Base-by-base conservation (phyloP, 2,888 invertebrate species). In the Chrysopilus asiliformis region DNA sequence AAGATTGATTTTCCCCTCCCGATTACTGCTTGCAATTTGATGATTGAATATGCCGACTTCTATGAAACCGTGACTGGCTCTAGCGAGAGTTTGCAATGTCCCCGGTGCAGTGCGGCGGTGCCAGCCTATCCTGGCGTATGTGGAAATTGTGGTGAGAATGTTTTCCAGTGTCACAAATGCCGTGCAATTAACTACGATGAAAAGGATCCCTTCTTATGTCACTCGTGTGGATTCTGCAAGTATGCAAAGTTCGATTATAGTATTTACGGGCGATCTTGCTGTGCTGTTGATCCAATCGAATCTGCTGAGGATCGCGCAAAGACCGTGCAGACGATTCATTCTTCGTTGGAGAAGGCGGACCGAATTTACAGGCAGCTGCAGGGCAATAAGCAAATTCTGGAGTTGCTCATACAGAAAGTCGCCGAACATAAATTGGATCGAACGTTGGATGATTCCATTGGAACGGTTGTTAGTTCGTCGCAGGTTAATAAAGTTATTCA, bases 241-340 rank as follows among this genome's bases (percentile, higher is more conserved):
- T 97, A 97, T 64, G 97, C 95, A 22, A 94, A 97, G 65, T 95
- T 97, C 60, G 97, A 98, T 65, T 90, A 93, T 64, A 87, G 86
- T 8, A 70, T 95, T 39, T 80, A 81, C 4, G 91, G 87, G 4
- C 77, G 87, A 15, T 84, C 90, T 1, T 93, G 90, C 55, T 95
- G 90, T 61, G 94, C 94, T 14, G 93, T 97, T 1, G 95, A 97
- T 65, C 90, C 91, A 9, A 94, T 97, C 15, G 93, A 95, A 61
- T 91, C 81, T 49, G 95, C 95, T 52, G 94, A 95, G 49, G 97
- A 95, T 60, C 72, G 95, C 3, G 89, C 90, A 57, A 94, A 94
- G 66, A 90, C 93, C 42, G 85, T 94, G 16, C 78, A 82, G 24
- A 82, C 82, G 25, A 94, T 97, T 47, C 91, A 94, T 51, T 74